Base-by-base conservation (phyloP, 2,888 invertebrate species). In the Lasioglossum vierecki region DNA sequence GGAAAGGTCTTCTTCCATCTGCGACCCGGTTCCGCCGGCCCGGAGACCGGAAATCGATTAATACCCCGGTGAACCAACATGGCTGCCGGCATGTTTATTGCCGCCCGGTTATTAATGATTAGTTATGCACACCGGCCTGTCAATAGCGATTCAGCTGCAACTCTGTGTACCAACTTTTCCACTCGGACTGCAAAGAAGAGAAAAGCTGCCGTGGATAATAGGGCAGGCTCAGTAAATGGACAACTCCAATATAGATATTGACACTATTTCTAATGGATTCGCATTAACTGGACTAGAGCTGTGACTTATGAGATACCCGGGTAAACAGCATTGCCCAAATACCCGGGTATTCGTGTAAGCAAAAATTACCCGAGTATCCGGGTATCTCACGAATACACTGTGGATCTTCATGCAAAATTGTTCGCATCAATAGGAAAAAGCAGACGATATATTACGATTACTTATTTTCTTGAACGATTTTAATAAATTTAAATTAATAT, bases 11-110 rank as follows among this genome's bases (percentile, higher is more conserved):
- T 53, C 35, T 35, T 49, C 63, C 49, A 66, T 41, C 4, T 41
- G 49, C 53, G 39, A 41, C 66, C 26, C 26, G 41, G 18, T 66
- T 66, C 30, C 66, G 4, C 39, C 30, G 30, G 46, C 11, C 35
- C 26, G n/a, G n/a, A 80, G 26, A 75, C 44, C 15, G 30, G 46
- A 53, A 76, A 66, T 76, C 49, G 41, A 76, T 68, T 44, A 46
- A 68, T 39, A 39, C 68, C 15, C 8, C 26, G 49, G 26, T 15
- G 41, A 22, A 68, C 53, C 30, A 63, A n/a, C 26, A 44, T 44
- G 41, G 75, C 11, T 13, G 63, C 30, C 46, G 46, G 30, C 18
- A 15, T 46, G 30, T 72, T 72, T 72, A 46, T 72, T 30, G 15
- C 30, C 30, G 41, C 13, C 13, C 13, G 26, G 46, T 72, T 72